Evolutionary conservation across 1,140 invertebrate genomes (phyloP).

Genomic region (Eufriesea mexicana): DNA sequence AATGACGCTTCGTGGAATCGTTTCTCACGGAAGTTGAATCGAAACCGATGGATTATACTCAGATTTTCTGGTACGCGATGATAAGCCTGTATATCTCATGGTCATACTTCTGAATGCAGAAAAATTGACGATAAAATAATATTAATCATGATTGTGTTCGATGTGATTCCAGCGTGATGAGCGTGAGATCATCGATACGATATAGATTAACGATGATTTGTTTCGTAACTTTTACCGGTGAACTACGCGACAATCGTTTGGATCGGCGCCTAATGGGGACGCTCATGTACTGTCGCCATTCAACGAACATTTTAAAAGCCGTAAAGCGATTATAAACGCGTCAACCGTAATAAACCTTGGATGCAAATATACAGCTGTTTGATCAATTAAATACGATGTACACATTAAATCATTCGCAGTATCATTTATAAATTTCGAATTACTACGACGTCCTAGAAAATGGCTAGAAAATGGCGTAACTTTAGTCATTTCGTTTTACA

Average conservation of each 20-base stretch:
- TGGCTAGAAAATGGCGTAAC: no score
- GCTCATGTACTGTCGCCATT: not conserved
- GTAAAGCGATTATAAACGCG: not conserved
- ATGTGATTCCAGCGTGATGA: not conserved
- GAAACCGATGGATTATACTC: not conserved
- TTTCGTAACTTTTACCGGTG: not conserved
- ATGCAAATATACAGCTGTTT: not conserved
- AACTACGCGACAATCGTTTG: not conserved
- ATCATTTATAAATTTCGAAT: no score
- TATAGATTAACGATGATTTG: constrained; percentile 9
- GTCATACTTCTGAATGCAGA: not conserved
- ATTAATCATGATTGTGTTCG: constrained; percentile 16
- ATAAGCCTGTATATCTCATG: not conserved
- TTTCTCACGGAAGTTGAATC: no score
- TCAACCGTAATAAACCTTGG: not conserved
- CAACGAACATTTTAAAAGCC: not conserved
- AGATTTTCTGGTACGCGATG: not conserved
- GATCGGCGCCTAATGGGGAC: not conserved
- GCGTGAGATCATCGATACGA: not conserved
- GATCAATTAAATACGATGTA: not conserved
- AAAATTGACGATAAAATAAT: not conserved
- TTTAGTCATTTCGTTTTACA: no score
- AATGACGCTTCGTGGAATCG: no score
- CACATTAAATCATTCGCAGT: no score
- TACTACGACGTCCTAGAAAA: no score